Conservation (phyloP, 2,797 vertebrate genomes). For the Sebastolobus alascanus region DNA sequence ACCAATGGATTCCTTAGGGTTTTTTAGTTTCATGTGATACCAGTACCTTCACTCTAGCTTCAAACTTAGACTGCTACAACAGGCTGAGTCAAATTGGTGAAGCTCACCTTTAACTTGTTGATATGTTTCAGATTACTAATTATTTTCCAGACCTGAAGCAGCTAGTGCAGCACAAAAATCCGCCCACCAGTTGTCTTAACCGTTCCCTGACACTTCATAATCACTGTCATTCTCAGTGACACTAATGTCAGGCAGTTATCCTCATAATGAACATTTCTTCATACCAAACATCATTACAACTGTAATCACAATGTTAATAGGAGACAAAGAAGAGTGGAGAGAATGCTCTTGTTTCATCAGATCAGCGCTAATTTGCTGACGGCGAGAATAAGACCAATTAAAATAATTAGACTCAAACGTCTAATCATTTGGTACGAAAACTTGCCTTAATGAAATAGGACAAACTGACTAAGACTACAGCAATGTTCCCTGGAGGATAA, state of each 20-base stretch:
- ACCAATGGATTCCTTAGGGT: too few relatives aligned
- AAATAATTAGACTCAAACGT: slow-evolving; percentile 68
- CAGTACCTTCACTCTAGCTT: too few relatives aligned
- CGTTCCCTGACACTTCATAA: slow-evolving; percentile 41
- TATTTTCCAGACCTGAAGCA: slow-evolving; percentile 12
- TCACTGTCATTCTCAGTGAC: slow-evolving; percentile 46
- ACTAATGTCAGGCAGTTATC: slow-evolving; percentile 54
- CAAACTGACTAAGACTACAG: slow-evolving; percentile 23
- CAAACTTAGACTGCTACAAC: too few relatives aligned
- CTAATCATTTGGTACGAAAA: slow-evolving; percentile 54
- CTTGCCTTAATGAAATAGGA: slow-evolving; percentile 51
- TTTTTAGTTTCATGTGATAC: too few relatives aligned
- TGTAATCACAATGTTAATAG: slow-evolving; percentile 66
- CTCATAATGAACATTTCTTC: slow-evolving; percentile 64
- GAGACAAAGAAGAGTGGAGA: slow-evolving; percentile 32
- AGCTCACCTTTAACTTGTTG: neutral
- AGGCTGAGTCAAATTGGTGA: neutral
- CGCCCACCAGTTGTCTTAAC: slow-evolving; percentile 9
- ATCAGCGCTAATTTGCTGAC: slow-evolving; percentile 59
- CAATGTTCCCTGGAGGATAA: neutral
- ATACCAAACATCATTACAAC: slow-evolving; percentile 63
- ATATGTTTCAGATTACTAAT: neutral
- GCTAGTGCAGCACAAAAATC: neutral
- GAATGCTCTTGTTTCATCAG: slow-evolving; percentile 56
- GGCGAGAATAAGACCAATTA: slow-evolving; percentile 67